Conservation (phyloP, 2,113 vertebrate species). For the Pitta sordida region DNA sequence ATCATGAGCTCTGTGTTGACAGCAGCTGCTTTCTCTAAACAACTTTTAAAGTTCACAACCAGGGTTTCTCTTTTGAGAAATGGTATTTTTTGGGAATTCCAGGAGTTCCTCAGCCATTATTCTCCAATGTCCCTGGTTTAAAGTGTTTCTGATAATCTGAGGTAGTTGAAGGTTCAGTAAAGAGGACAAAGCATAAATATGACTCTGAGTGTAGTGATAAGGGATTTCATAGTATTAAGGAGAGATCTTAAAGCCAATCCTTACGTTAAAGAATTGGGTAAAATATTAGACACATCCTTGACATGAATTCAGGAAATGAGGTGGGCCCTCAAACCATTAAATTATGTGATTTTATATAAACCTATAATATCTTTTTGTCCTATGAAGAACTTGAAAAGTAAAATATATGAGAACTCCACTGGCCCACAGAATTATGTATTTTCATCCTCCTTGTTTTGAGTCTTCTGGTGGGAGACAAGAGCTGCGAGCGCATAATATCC, state of each 20-base stretch:
- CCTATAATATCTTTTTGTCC: not conserved
- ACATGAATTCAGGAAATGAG: not conserved
- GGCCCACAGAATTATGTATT: not conserved
- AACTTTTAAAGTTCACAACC: not conserved
- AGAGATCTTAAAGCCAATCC: not conserved
- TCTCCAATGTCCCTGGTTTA: not conserved
- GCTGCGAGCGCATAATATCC: not conserved
- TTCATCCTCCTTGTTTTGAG: not conserved
- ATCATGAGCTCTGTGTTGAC: constrained; percentile 17
- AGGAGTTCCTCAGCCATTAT: not conserved
- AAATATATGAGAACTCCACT: not conserved
- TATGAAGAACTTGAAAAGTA: not conserved
- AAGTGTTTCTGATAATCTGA: not conserved
- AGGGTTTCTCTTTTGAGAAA: not conserved
- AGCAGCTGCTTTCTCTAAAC: not conserved
- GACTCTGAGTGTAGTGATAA: not conserved
- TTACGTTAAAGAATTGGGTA: not conserved
- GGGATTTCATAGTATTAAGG: not conserved
- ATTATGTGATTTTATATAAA: not conserved
- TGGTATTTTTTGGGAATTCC: not conserved
- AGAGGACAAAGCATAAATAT: not conserved
- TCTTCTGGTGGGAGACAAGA: not conserved
- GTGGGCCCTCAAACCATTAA: not conserved
- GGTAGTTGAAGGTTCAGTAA: not conserved
- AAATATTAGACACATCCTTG: not conserved